These are phyloP conservation scores for Staurois parvus DNA, from an alignment of 2,797 vertebrate genomes.

Conservation along the genomic window DNA sequence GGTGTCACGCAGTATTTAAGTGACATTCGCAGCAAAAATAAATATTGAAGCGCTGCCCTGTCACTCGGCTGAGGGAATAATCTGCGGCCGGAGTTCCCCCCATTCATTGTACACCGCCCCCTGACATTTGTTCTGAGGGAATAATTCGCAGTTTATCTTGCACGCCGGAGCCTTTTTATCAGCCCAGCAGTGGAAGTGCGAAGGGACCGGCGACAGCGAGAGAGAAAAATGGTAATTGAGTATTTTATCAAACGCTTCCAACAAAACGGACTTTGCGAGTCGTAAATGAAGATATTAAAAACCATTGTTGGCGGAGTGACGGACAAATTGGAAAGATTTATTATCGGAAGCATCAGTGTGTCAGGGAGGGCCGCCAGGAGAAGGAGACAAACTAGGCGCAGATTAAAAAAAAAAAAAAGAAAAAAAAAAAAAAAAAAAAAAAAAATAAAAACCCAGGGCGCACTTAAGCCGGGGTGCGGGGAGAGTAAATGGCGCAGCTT, in stretches of 20 bases:
- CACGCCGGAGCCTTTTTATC: slow-evolving; percentile 76
- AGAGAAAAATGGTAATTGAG: slow-evolving; percentile 80
- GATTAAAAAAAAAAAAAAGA: slow-evolving; percentile 52
- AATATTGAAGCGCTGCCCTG: slow-evolving; percentile 76
- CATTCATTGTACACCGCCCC: slow-evolving; percentile 74
- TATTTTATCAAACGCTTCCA: slow-evolving; percentile 85
- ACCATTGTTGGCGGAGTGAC: slow-evolving; percentile 79
- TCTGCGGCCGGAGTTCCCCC: slow-evolving; percentile 73
- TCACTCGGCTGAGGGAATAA: slow-evolving; percentile 77
- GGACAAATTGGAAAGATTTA: slow-evolving; percentile 88
- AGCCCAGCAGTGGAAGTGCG: slow-evolving; percentile 77
- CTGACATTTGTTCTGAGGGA: slow-evolving; percentile 81
- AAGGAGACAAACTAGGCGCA: slow-evolving; percentile 68
- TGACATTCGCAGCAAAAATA: slow-evolving; percentile 75
- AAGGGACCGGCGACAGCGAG: slow-evolving; percentile 43
- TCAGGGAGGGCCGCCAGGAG: slow-evolving; percentile 74
- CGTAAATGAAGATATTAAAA: slow-evolving; percentile 85
- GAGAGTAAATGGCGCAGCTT: slow-evolving; percentile 81
- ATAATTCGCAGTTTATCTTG: slow-evolving; percentile 83
- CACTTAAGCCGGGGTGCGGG: slow-evolving; percentile 66
- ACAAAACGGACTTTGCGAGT: slow-evolving; percentile 82
- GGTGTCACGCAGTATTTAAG: slow-evolving; percentile 80
- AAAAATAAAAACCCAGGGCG: slow-evolving; percentile 31
- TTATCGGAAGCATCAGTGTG: slow-evolving; percentile 82
- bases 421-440: slow-evolving; percentile 58